These are phyloP conservation scores for Garrulus glandarius DNA, from an alignment of 2,797 vertebrate genomes.

Conservation along the genomic window DNA sequence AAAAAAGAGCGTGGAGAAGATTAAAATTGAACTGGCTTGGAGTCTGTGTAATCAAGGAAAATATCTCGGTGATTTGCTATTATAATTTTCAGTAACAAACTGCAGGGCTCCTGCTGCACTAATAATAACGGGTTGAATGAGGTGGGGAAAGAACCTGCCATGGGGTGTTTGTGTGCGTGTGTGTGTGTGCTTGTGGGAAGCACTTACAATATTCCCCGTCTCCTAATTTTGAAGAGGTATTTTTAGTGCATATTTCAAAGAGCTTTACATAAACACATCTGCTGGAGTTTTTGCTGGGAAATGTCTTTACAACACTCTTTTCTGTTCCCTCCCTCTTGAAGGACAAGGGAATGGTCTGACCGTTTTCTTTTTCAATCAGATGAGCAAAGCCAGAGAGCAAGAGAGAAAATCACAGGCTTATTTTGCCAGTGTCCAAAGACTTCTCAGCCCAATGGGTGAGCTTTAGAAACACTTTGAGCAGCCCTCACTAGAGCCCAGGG, in stretches of 20 bases:
- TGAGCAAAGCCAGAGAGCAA: not conserved
- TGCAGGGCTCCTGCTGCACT: slow-evolving; percentile 66
- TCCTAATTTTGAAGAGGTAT: slow-evolving; percentile 74
- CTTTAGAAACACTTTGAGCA: not conserved
- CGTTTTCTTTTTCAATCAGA: not conserved
- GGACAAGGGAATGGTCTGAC: not conserved
- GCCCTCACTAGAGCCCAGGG: not conserved
- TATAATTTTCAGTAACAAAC: slow-evolving; percentile 76
- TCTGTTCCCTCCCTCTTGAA: not conserved
- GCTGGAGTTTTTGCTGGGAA: slow-evolving; percentile 39
- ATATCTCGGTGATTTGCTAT: slow-evolving; percentile 74
- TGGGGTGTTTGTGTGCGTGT: slow-evolving; percentile 18
- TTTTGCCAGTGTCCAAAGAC: not conserved
- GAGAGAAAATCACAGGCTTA: not conserved
- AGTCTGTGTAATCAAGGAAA: slow-evolving; percentile 76
- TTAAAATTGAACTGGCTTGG: slow-evolving; percentile 54
- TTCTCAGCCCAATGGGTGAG: not conserved
- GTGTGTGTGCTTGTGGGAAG: slow-evolving; percentile 44
- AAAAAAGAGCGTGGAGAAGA: slow-evolving; percentile 36
- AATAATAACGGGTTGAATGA: slow-evolving; percentile 62
- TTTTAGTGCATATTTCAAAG: slow-evolving; percentile 74
- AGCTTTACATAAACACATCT: slow-evolving; percentile 70
- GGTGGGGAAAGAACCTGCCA: slow-evolving; percentile 35
- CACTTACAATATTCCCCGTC: slow-evolving; percentile 50
- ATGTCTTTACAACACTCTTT: slow-evolving; percentile 9